Evolutionary conservation across 2,888 invertebrate species (phyloP).

Genomic region (Timema cristinae): DNA sequence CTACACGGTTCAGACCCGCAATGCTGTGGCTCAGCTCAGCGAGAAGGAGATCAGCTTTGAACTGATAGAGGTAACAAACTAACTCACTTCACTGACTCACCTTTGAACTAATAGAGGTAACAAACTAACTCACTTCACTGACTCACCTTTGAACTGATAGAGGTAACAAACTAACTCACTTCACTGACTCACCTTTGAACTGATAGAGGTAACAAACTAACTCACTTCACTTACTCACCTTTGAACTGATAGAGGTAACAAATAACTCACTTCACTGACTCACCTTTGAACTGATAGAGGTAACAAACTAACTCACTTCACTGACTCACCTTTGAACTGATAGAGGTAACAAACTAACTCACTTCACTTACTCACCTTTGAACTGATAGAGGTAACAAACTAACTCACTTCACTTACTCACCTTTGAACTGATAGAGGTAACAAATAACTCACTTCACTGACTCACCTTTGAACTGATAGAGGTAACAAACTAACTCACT

Average conservation of each 20-base stretch:
- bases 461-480: conserved; percentile 91
- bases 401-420: too few species aligned
- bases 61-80: conserved; percentile 62
- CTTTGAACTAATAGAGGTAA: conserved; percentile 81
- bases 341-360: too few species aligned
- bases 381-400: too few species aligned
- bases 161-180: conserved; percentile 42
- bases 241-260: conserved; percentile 83
- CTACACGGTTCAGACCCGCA: conserved; percentile 54
- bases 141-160: conserved; percentile 86
- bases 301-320: too few species aligned
- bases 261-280: too few species aligned
- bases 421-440: too few species aligned
- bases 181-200: conserved; percentile 69
- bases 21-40: conserved; percentile 69
- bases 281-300: conserved; percentile 91
- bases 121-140: too few species aligned
- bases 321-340: too few species aligned
- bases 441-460: too few species aligned
- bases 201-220: conserved; percentile 61
- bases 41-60: conserved; percentile 94
- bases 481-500: too few species aligned
- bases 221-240: conserved; percentile 53
- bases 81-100: conserved; percentile 49
- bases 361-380: too few species aligned